Base-by-base conservation (phyloP, 1,140 invertebrate species). In the Tribolium castaneum region DNA sequence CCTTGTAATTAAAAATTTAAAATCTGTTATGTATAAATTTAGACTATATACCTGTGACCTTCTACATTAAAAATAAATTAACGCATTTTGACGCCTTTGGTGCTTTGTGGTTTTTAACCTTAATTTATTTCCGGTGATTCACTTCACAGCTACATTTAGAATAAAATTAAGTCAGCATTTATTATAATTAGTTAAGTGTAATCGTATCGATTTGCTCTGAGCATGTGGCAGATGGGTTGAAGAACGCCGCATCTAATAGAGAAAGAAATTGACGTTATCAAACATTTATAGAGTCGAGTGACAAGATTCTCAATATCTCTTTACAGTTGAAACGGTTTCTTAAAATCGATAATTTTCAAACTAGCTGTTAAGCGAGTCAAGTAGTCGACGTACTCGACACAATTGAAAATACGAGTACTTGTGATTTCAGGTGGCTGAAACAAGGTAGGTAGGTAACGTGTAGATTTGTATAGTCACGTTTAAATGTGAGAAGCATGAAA, bases 291-390 rank as follows among this genome's bases (percentile, higher is more conserved):
- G 25, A 30, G 25, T 30, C 3, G 25, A 30, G 6, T 30, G 25
- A 30, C 25, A 30, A 30, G 25, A 30, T 30, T 30, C 25, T 30
- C 25, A 30, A 30, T 30, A 12, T 54, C 52, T 54, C 14, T 54
- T 54, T 14, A 62, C 56, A 30, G 56, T 62, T 62, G 56, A 62
- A 62, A 62, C 56, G 9, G 56, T 62, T 30, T 22, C 9, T 7
- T 13, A 6, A 7, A 62, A 62, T 62, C 56, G 16, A 9, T 54
- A 54, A 30, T 30, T 16, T 12, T 14, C 52, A 54, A 54, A 54
- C 14, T 14, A 14, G 52, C 52, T 16, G 25, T 30, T 30, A 30
- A 30, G 25, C 25, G 25, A 30, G 25, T 30, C 25, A 30, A 30
- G 25, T 30, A 30, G 4, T 30, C 25, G 6, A 30, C 25, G 25